Base-by-base conservation (phyloP, 2,113 vertebrate species). In the Bothrops jararaca region DNA sequence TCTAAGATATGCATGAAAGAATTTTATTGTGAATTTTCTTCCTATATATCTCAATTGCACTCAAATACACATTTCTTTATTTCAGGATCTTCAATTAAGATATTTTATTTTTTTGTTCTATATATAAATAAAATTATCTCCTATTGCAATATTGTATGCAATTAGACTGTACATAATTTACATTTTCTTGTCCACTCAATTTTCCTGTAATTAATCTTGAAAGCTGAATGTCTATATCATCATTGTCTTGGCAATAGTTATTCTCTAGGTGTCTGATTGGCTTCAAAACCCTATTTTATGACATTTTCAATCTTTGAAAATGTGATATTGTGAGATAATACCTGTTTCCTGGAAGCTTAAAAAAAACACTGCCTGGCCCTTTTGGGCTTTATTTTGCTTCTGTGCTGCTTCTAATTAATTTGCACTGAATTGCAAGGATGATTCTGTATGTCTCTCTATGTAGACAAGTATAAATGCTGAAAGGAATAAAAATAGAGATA, bases 341-440 rank as follows among this genome's bases (percentile, higher is more conserved):
- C 12, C 9, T 94, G 91, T 18, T 58, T 20, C 48, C 12, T 57
- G 24, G 86, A 12, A 94, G 90, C 52, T 95, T 92, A 39, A 53
- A 85, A 80, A 95, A 93, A 90, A 2, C 1, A 56, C 60, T 29
- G 15, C 4, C 24, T 85, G n/a, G 80, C 90, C 26, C 64, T 92
- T 89, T 90, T 87, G 24, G 88, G 18, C 4, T 92, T 54, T 85
- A 23, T 57, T 92, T 94, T 64, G 39, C 93, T 88, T 88, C 15
- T 93, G 69, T 89, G 85, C 60, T 94, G 92, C 90, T 90, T 74
- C 52, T 92, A 94, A 94, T 94, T 96, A 95, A 92, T 89, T 96
- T 95, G n/a, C 87, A 64, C 52, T 93, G 89, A 53, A 48, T 93
- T 94, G 48, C 8, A 34, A 95, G 50, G 86, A 29, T 39, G 50